phyloP scores from a whole-genome alignment of 2,888 invertebrate genomes.

The Hydroisotoma schaefferi region DNA sequence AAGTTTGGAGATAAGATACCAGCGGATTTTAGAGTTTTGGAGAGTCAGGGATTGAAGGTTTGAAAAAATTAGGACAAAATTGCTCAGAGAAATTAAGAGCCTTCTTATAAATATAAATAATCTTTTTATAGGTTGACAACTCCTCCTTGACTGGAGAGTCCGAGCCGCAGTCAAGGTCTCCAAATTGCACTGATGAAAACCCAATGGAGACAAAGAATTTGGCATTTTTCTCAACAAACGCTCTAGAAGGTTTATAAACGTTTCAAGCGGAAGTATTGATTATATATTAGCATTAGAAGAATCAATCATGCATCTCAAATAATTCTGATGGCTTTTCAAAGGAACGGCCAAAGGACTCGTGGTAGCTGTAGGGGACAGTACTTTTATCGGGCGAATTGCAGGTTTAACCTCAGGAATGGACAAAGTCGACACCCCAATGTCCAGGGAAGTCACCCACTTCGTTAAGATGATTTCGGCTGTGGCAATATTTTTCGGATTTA shows the following conservation, averaged over 20 bases:
- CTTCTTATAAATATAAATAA: too few relatives aligned
- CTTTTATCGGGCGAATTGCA: conserved; percentile 70
- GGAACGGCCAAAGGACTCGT: conserved; percentile 61
- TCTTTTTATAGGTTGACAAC: conserved; percentile 51
- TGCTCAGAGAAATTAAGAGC: conserved; percentile 13
- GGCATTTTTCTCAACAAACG: conserved; percentile 52
- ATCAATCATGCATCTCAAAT: too few relatives aligned
- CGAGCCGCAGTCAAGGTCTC: conserved; percentile 50
- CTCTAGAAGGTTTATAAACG: conserved; percentile 53
- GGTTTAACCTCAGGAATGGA: conserved; percentile 64
- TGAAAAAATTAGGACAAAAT: conserved; percentile 48
- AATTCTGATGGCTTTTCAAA: conserved; percentile 43
- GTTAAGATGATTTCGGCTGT: conserved; percentile 52
- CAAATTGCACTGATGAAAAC: conserved; percentile 53
- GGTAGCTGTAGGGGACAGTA: conserved; percentile 63
- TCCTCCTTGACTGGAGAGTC: conserved; percentile 53
- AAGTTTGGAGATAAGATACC: conserved; percentile 62
- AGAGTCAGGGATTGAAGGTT: conserved; percentile 59
- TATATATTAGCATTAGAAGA: too few relatives aligned
- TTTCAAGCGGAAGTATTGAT: background rate
- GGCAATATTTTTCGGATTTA: conserved; percentile 34
- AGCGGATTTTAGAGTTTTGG: conserved; percentile 59
- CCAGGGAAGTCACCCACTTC: conserved; percentile 71
- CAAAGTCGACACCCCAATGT: conserved; percentile 70
- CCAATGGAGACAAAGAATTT: conserved; percentile 53